Percentiles rank a stretch among this genome's conserved stretches.
Conservation (phyloP, 2,113 vertebrate species). For the Megalops atlanticus region DNA sequence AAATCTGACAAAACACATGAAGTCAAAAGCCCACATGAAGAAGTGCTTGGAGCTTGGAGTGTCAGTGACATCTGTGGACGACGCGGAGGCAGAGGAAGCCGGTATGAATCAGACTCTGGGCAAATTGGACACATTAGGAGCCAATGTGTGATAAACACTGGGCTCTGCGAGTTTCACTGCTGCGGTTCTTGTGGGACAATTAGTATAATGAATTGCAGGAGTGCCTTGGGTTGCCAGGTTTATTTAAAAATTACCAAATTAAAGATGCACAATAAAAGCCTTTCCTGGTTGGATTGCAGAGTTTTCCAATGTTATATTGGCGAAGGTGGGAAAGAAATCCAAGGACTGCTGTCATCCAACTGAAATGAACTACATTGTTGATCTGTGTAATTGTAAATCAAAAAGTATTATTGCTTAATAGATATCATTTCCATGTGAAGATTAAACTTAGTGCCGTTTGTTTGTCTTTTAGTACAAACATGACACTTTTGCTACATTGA, state of each 20-base stretch:
- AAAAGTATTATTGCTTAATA: conserved; percentile 40
- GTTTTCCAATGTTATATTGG: conserved; percentile 14
- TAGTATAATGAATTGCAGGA: conserved; percentile 50
- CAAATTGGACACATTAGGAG: conserved; percentile 21
- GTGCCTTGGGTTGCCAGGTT: conserved; percentile 13
- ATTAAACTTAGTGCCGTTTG: background rate
- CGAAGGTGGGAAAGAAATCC: background rate
- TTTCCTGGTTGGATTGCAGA: conserved; percentile 15
- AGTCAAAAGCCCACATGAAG: conserved; percentile 99
- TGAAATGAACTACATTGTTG: conserved; percentile 47
- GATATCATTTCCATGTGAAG: conserved; percentile 41
- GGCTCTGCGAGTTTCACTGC: conserved; percentile 22
- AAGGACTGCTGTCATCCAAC: conserved; percentile 1
- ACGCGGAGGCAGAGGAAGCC: conserved; percentile 86
- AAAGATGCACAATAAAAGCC: conserved; percentile 23
- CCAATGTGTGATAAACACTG: conserved; percentile 19
- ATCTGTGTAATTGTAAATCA: conserved; percentile 24
- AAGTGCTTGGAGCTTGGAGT: conserved; percentile 98
- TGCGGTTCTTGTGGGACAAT: conserved; percentile 31
- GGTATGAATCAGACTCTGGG: conserved; percentile 67
- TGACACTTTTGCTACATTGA: background rate
- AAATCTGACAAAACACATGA: conserved; percentile 99
- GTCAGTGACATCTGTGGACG: conserved; percentile 92
- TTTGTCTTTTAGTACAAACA: conserved; percentile 18
- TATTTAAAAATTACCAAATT: conserved; percentile 34